A percentile compares a stretch with the other conserved stretches of the same genome.
Conservation (phyloP, 2,888 invertebrate genomes). For the Temnothorax rugatulus region DNA sequence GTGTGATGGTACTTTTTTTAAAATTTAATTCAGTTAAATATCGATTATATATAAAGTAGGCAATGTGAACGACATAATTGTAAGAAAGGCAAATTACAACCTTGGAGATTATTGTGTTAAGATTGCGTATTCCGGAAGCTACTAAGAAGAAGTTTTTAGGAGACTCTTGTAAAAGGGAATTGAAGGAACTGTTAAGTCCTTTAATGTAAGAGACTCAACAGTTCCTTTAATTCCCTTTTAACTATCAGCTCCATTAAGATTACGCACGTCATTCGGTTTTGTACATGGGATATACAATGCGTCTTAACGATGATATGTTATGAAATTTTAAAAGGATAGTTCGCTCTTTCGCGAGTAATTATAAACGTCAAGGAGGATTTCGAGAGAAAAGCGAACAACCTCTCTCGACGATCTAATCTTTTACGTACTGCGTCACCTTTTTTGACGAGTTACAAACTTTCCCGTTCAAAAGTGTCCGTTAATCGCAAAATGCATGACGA, state of each 20-base stretch:
- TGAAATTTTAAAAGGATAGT: slow-evolving; percentile 36
- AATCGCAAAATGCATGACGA: neutral
- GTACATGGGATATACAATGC: slow-evolving; percentile 15
- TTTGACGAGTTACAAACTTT: neutral
- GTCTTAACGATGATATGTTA: neutral
- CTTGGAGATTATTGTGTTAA: neutral
- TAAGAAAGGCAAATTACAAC: neutral
- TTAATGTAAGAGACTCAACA: slow-evolving; percentile 13
- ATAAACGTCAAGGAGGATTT: slow-evolving; percentile 9
- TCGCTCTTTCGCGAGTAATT: neutral
- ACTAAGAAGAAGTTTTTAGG: neutral
- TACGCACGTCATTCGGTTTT: slow-evolving; percentile 12
- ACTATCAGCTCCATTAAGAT: neutral
- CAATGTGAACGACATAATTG: neutral
- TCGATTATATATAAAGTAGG: neutral
- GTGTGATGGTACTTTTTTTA: neutral
- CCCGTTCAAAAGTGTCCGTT: neutral
- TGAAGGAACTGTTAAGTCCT: neutral
- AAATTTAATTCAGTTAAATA: neutral
- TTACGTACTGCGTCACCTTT: neutral
- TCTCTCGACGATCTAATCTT: slow-evolving; percentile 73
- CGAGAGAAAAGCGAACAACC: slow-evolving; percentile 10
- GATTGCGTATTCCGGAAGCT: neutral
- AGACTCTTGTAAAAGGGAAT: neutral
- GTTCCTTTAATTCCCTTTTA: neutral